Percentiles rank a stretch among this genome's conserved stretches.
Evolutionary conservation across 2,888 invertebrate genomes (phyloP).

Genomic region (Ischnus inquisitorius): DNA sequence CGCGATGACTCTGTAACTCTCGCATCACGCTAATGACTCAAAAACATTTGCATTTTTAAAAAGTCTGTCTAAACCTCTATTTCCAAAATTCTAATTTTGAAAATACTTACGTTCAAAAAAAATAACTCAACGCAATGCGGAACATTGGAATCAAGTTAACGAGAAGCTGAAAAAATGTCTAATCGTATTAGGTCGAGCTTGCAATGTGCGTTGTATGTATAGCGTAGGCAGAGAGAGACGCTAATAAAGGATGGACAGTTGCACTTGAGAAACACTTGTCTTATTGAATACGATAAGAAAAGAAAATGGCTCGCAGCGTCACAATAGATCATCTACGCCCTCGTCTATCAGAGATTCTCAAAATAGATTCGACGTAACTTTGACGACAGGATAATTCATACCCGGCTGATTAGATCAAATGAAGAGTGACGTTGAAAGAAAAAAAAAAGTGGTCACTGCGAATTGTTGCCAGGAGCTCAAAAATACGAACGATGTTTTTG

Average conservation of each 20-base stretch:
- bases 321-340: slow-evolving; percentile 34
- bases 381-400: not conserved
- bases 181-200: no score
- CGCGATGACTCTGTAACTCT: no score
- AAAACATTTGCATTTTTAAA: no score
- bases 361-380: slow-evolving; percentile 23
- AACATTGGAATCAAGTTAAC: no score
- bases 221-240: no score
- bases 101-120: no score
- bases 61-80: no score
- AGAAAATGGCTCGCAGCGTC: slow-evolving; percentile 18
- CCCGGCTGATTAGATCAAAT: not conserved
- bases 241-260: not conserved
- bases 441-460: not conserved
- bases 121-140: no score
- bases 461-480: not conserved
- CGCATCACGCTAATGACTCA: no score
- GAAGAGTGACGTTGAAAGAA: not conserved
- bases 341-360: slow-evolving; percentile 6
- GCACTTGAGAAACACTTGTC: slow-evolving; percentile 33
- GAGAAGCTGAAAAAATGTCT: no score
- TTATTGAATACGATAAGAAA: slow-evolving; percentile 2
- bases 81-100: no score
- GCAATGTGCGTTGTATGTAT: no score
- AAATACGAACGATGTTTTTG: not conserved